These are phyloP conservation scores for Drosophila leonis DNA, from an alignment of 2,888 invertebrate species.

Conservation along the genomic window DNA sequence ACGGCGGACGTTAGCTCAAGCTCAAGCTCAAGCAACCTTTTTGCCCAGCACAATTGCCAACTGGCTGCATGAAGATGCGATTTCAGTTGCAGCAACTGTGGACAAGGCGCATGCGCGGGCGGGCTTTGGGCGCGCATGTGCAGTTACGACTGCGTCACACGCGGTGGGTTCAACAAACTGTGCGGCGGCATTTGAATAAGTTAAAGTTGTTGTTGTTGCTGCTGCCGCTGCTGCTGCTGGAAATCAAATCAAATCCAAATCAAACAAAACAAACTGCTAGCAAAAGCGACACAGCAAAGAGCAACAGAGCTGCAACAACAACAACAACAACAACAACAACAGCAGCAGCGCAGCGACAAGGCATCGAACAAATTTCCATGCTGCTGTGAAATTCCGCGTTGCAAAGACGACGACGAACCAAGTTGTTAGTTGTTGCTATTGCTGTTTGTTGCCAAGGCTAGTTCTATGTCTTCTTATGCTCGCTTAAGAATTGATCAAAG, in stretches of 20 bases:
- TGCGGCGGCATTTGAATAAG: constrained; percentile 69
- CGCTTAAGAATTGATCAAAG: not conserved
- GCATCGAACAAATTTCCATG: constrained; percentile 83
- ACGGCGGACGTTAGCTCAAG: constrained; percentile 31
- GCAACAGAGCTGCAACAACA: constrained; percentile 14
- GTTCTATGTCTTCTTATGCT: constrained; percentile 34
- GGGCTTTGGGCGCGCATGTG: constrained; percentile 68
- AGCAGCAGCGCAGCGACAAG: constrained; percentile 61
- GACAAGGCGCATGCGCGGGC: constrained; percentile 29
- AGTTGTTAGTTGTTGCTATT: constrained; percentile 57
- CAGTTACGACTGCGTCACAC: constrained; percentile 78
- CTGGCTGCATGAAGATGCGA: constrained; percentile 34
- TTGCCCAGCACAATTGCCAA: constrained; percentile 72
- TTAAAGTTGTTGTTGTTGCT: constrained; percentile 32
- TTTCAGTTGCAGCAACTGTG: not conserved
- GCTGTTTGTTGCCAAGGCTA: constrained; percentile 34
- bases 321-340: constrained; percentile 21
- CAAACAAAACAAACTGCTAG: constrained; percentile 75
- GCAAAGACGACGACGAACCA: constrained; percentile 52
- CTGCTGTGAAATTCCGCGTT: constrained; percentile 80
- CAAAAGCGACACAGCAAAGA: constrained; percentile 42
- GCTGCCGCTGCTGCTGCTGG: constrained; percentile 50
- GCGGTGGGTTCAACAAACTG: constrained; percentile 75
- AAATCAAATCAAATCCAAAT: constrained; percentile 82
- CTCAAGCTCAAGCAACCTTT: constrained; percentile 54